Base-by-base conservation (phyloP, 1,140 invertebrate genomes). In the Pseudoatta argentina region DNA sequence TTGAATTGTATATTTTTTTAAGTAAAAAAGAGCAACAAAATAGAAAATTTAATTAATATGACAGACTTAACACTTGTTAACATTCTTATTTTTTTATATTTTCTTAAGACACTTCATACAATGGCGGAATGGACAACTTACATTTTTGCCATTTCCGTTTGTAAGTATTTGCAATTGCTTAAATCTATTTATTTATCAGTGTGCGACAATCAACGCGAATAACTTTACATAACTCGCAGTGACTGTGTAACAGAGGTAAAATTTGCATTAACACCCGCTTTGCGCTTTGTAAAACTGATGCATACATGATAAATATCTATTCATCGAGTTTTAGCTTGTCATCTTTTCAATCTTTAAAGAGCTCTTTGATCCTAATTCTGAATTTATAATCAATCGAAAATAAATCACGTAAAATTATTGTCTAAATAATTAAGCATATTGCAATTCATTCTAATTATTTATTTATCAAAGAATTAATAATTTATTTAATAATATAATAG, bases 191-290 rank as follows among this genome's bases (percentile, higher is more conserved):
- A 72, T 48, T 71, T 59, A 71, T 81, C 66, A 21, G 3, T 5
- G 34, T 27, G 21, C 16, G 66, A 48, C 44, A 69, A 55, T 72
- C 66, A 57, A 16, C 34, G 18, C 10, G 66, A 79, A 72, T 72
- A 81, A 59, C 3, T 72, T 81, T 81, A 34, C 78, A 81, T 81
- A 81, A 71, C 12, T 53, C 44, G 61, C 27, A 34, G 24, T 6
- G 53, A 24, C 16, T 39, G 44, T 79, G 4, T 44, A 55, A 51
- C 61, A 53, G 7, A 67, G n/a, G 48, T 71, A 69, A 69, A 51
- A 69, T 71, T 79, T 69, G 34, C 77, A 66, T 66, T 30, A 66
- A 67, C 48, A 21, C 27, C 39, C 39, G 8, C 8, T 10, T 6
- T 48, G n/a, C 30, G 27, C 34, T 48, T 79, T 53, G 77, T 67